Conservation (phyloP, 2,797 vertebrate species). For the Remorina albescens region DNA sequence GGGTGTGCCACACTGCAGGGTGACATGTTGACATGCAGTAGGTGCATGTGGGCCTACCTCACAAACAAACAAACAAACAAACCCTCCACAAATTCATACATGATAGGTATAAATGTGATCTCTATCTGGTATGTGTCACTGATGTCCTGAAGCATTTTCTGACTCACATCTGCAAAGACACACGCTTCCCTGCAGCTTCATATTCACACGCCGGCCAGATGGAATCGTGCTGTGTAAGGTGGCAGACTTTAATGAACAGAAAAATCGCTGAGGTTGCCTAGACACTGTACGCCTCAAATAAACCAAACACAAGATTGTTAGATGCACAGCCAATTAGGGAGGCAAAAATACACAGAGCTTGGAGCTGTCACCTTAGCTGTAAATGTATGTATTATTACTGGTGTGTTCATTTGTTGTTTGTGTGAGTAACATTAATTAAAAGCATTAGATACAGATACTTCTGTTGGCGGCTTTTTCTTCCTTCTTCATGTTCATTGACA, state of each 20-base stretch:
- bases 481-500: conserved; percentile 43
- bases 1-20: conserved; percentile 24
- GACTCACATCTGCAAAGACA: conserved; percentile 11
- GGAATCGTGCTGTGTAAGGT: conserved; percentile 41
- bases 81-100: background rate
- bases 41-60: background rate
- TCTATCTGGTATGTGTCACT: conserved; percentile 10
- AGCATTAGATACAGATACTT: background rate
- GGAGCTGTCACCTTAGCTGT: background rate
- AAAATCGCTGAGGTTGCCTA: conserved; percentile 55
- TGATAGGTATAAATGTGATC: background rate
- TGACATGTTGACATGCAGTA: conserved; percentile 6
- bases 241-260: conserved; percentile 52
- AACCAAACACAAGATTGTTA: conserved; percentile 20
- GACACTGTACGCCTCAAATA: conserved; percentile 36
- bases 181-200: conserved; percentile 14
- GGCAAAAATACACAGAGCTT: background rate
- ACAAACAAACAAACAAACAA: background rate
- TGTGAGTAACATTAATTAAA: background rate
- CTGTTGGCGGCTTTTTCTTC: conserved; percentile 11
- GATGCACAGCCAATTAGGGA: conserved; percentile 37
- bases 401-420: background rate
- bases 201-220: conserved; percentile 24
- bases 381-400: conserved; percentile 6
- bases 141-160: conserved; percentile 4